Evolutionary conservation across 2,888 invertebrate genomes (phyloP), one percentile per base, ranked within the genome.

Genomic region (Cataglyphis cursor): DNA sequence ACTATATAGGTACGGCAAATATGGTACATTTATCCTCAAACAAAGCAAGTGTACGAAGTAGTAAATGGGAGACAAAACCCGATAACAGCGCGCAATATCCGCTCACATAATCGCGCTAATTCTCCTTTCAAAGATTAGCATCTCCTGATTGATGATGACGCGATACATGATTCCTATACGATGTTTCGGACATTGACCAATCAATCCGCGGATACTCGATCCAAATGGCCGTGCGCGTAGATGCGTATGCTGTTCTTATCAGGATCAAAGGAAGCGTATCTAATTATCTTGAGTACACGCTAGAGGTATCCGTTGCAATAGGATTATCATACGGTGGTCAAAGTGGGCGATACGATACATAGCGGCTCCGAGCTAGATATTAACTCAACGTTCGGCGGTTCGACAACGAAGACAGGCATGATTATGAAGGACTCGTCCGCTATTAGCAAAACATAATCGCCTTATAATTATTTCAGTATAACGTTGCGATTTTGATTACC

Each of bases 181-280:
- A 44, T 9, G 21, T 72, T 35, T 72, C 70, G 35, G 57, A 44
- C 44, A 44, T 18, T 31, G 70, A 76, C 21, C 41, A 41, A 70
- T 78, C 54, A 76, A 68, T 76, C n/a, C 76, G 38, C n/a, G 51
- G 38, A 75, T 75, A 31, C 18, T 12, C 54, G 28, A 59, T 31
- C 44, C 12, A 35, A 12, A 21, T 18, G 10, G 21, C 10, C 48
- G 31, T 57, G 41, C 57, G 57, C 70, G 70, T 68, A 54, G 75
- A 9, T 38, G 65, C 78, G 78, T 80, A 72, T 24, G 35, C 24
- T 24, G 70, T 78, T 80, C 78, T 80, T 80, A 80, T 35, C 59
- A 35, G 57, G 72, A 80, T 80, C 78, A 80, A 80, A 80, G 78
- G 78, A 80, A 80, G 59, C 78, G 72, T 61, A 72, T 70, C 78